Evolutionary conservation across 2,113 vertebrate genomes (phyloP).

Genomic region (Euleptes europaea): DNA sequence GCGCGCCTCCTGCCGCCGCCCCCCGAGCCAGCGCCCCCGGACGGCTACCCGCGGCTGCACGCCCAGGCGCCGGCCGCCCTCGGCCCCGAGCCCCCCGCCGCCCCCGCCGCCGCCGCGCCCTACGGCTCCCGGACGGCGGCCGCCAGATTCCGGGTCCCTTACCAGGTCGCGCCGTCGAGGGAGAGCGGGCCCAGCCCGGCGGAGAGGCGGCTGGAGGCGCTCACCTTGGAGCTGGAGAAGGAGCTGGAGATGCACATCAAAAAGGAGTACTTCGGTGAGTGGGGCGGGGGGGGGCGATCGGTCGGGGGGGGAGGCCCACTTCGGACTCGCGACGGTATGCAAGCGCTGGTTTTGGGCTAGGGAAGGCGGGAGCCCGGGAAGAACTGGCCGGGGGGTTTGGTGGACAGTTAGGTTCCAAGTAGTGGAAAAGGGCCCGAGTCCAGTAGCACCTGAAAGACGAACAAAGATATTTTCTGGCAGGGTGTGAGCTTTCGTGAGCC

Average conservation of each 20-base stretch:
- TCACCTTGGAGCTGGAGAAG: constrained; percentile 95
- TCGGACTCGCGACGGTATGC: too few species aligned
- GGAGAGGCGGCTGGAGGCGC: constrained; percentile 90
- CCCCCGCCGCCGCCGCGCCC: constrained; percentile 51
- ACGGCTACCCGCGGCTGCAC: constrained; percentile 72
- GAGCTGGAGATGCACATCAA: constrained; percentile 96
- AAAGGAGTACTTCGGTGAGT: constrained; percentile 97
- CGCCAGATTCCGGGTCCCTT: constrained; percentile 85
- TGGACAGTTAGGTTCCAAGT: too few species aligned
- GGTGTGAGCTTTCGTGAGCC: too few species aligned
- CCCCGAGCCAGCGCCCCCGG: constrained; percentile 75
- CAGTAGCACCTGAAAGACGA: too few species aligned
- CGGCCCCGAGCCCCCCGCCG: constrained; percentile 56
- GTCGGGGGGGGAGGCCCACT: neutral
- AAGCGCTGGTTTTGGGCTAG: too few species aligned
- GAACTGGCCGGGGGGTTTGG: too few species aligned
- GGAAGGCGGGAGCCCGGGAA: too few species aligned
- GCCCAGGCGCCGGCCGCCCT: constrained; percentile 74
- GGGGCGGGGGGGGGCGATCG: neutral
- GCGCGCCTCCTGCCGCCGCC: neutral
- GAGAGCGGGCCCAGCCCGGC: constrained; percentile 91
- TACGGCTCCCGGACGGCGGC: constrained; percentile 73
- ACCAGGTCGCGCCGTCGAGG: constrained; percentile 86
- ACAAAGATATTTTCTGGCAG: too few species aligned
- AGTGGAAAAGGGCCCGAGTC: too few species aligned